Evolutionary conservation across 2,888 invertebrate genomes (phyloP).

Genomic region (Cylindroiulus punctatus): DNA sequence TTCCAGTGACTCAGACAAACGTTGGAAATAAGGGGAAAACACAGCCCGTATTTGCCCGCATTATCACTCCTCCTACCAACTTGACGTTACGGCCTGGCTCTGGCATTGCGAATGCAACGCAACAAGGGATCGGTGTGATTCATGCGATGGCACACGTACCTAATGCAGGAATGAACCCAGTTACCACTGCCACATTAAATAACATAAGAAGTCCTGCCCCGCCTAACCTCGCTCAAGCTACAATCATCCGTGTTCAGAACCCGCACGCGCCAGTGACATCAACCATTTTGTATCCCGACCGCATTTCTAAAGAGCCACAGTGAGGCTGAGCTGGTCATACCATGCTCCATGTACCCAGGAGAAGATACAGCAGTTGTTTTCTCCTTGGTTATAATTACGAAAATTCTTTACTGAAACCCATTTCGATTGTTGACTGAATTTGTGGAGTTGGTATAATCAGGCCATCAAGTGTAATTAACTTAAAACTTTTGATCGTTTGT

Average conservation of each 20-base stretch:
- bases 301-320: conserved; percentile 38
- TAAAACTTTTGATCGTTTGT: not conserved
- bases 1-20: conserved; percentile 59
- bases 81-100: conserved; percentile 58
- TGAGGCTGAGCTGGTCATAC: not conserved
- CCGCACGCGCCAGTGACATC: conserved; percentile 27
- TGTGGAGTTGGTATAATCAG: not conserved
- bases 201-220: conserved; percentile 21
- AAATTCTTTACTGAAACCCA: not conserved
- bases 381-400: not conserved
- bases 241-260: conserved; percentile 57
- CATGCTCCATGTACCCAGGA: too few species aligned
- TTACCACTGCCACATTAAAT: conserved; percentile 39
- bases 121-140: conserved; percentile 57
- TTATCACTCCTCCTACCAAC: conserved; percentile 59
- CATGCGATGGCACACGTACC: conserved; percentile 54
- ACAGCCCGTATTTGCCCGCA: conserved; percentile 59
- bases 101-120: conserved; percentile 15
- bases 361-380: too few species aligned
- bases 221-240: conserved; percentile 52
- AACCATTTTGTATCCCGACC: conserved; percentile 22
- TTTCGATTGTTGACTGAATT: not conserved
- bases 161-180: conserved; percentile 15
- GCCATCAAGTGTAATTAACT: not conserved
- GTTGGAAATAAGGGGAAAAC: conserved; percentile 56